Evolutionary conservation across 2,888 invertebrate genomes (phyloP).

Genomic region (Mycalesis mineus): DNA sequence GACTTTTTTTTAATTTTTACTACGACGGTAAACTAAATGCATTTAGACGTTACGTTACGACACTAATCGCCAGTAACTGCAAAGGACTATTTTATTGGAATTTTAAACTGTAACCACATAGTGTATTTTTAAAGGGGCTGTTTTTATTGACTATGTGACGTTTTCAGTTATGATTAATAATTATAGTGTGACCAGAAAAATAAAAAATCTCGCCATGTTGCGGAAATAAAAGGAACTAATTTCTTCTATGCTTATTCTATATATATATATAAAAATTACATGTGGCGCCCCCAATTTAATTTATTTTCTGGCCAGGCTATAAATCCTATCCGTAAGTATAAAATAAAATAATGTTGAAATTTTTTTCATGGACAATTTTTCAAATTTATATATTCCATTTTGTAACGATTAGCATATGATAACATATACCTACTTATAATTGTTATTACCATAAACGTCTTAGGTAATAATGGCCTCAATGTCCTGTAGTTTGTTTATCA

Average conservation of each 20-base stretch:
- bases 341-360: background rate
- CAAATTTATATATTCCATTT: background rate
- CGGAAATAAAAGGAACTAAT: too few species aligned
- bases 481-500: constrained; percentile 11
- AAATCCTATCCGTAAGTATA: background rate
- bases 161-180: constrained; percentile 1
- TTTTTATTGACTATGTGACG: constrained; percentile 1
- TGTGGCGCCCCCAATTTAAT: too few species aligned
- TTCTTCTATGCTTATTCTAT: too few species aligned
- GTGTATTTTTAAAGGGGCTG: background rate
- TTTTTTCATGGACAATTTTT: background rate
- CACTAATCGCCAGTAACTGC: background rate
- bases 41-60: constrained; percentile 18
- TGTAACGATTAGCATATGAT: background rate
- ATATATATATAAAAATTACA: too few species aligned
- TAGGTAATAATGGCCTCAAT: constrained; percentile 8
- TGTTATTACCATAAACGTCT: background rate
- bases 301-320: too few species aligned
- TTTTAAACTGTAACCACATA: constrained; percentile 6
- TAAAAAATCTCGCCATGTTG: too few species aligned
- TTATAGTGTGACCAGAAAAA: too few species aligned
- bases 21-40: constrained; percentile 12
- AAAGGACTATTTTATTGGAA: constrained; percentile 1
- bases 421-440: background rate
- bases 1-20: constrained; percentile 21